Base-by-base conservation (phyloP, 2,888 invertebrate genomes). In the Apoda limacodes region DNA sequence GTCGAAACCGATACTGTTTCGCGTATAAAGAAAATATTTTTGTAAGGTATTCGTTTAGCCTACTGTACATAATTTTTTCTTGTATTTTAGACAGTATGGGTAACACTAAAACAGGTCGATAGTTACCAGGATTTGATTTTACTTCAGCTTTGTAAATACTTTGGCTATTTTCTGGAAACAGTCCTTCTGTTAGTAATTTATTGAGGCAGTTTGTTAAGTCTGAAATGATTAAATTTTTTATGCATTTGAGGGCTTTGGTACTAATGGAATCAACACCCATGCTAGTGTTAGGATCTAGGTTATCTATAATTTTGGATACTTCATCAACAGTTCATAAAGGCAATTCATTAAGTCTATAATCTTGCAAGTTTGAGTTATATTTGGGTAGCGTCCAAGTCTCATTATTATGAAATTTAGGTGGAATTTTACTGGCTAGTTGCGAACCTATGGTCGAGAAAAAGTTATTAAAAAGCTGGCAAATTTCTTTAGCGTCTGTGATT, bases 221-320 rank as follows among this genome's bases (percentile, higher is more conserved):
- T 12, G 15, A 5, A n/a, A 26, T 3, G 14, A 34, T 34, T 7
- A 34, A 6, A 22, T 13, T 7, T 22, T 38, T 32, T 5, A 90
- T 68, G 13, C 34, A 38, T 30, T 38, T 35, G 6, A 38, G 12
- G 3, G 22, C 24, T 25, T 39, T 39, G 7, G 35, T 32, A 6
- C 9, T 35, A n/a, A 39, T 35, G 2, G 32, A 29, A 21, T 39
- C 39, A 9, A 34, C 11, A 10, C 37, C 37, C 7, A 25, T 5
- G n/a, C 34, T 33, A 7, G 24, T 17, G 21, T 30, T 30, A 9
- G 28, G 3, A 19, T 29, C 23, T 9, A 30, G 13, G 9, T 24
- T 15, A 25, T 25, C 11, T 9, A 25, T 28, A 45, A 26, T 30
- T 28, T 44, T 37, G 38, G 39, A 29, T 40, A 52, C 52, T 50